Conservation (phyloP, 1,140 invertebrate genomes). For the Cherax destructor region DNA sequence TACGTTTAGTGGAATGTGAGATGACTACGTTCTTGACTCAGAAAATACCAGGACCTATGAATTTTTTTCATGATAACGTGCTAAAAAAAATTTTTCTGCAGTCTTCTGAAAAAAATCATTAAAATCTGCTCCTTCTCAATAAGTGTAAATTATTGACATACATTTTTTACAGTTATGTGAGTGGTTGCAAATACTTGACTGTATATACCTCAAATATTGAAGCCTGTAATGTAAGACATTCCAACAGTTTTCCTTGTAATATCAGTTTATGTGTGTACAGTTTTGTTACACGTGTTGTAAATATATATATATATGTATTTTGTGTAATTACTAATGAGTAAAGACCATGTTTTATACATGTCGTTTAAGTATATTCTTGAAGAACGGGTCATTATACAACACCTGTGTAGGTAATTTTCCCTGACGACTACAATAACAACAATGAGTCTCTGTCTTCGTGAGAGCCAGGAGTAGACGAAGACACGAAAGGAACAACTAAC, state of each 20-base stretch:
- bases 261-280: background rate
- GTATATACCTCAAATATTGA: background rate
- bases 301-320: background rate
- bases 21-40: background rate
- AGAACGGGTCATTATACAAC: too few relatives aligned
- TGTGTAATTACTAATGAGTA: background rate
- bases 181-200: background rate
- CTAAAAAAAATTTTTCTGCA: too few relatives aligned
- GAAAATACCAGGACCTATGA: background rate
- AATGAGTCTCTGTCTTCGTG: too few relatives aligned
- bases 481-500: too few relatives aligned
- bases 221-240: background rate
- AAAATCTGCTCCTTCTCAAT: background rate
- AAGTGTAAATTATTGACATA: background rate
- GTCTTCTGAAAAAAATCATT: too few relatives aligned
- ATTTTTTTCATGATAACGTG: too few relatives aligned
- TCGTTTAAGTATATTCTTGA: too few relatives aligned
- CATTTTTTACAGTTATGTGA: background rate
- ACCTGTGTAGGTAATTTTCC: too few relatives aligned
- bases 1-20: slow-evolving; percentile 57
- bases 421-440: too few relatives aligned
- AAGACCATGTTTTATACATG: background rate
- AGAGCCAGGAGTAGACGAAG: too few relatives aligned
- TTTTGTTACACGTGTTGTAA: slow-evolving; percentile 1
- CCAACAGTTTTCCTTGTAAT: background rate